Evolutionary conservation across 92 coral and sea anemone genomes (phyloP), one percentile per base, ranked within the genome.

Genomic region (Nematostella vectensis): DNA sequence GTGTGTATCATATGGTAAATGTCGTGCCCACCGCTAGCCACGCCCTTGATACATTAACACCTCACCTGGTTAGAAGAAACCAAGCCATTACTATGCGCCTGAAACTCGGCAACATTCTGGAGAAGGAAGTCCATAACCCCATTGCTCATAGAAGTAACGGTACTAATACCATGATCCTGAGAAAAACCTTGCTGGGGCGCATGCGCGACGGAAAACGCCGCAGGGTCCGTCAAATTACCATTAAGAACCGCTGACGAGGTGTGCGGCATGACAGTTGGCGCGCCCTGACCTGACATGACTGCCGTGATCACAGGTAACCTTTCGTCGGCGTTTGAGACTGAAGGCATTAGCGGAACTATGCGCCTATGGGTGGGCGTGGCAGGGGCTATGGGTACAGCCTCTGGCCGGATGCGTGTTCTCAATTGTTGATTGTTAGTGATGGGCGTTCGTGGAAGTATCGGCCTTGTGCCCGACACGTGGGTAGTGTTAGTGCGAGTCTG

Each of bases 291-390:
- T n/a, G 43, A 48, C 23, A 62, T 38, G 40, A 28, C 56, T 6
- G 72, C 72, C 19, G 72, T 48, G 12, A 66, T 66, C 2, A 66
- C 54, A 18, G 72, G 72, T 49, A 54, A 37, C 0, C 63, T 56
- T 17, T 40, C 16, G 55, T 66, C 54, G 25, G 72, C 54, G 19
- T 53, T 66, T 4, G 72, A 59, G 11, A 62, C 62, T 12, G 42
- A 27, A 22, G 59, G 24, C 15, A 48, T 42, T 13, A 45, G 12
- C 9, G 51, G 51, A 17, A 45, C 51, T 19, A n/a, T n/a, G n/a
- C n/a, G n/a, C n/a, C n/a, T n/a, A n/a, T n/a, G n/a, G n/a, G n/a
- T n/a, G n/a, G n/a, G n/a, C n/a, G n/a, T n/a, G n/a, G n/a, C n/a
- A n/a, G n/a, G n/a, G n/a, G n/a, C n/a, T n/a, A n/a, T n/a, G n/a